A percentile compares a stretch with the other conserved stretches of the same genome.
Conservation (phyloP, 2,888 invertebrate genomes). For the Euspilapteryx auroguttella region DNA sequence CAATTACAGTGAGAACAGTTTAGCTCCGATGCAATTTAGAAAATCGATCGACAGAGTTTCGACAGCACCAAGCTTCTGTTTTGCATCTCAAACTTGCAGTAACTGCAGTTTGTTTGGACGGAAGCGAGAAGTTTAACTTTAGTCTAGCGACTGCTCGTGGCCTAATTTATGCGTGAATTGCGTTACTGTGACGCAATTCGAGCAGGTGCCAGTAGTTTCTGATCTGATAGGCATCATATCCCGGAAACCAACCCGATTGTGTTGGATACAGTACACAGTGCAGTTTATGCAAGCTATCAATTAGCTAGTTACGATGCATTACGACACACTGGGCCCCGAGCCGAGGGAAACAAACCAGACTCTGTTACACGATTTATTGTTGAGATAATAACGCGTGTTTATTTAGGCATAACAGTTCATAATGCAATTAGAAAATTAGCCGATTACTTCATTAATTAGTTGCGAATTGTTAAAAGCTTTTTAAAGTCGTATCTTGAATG, state of each 20-base stretch:
- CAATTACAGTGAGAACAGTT: too few species aligned
- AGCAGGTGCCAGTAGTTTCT: constrained; percentile 11
- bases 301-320: constrained; percentile 44
- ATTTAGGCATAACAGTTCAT: constrained; percentile 14
- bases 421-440: too few species aligned
- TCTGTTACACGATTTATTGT: constrained; percentile 21
- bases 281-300: constrained; percentile 50
- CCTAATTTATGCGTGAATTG: constrained; percentile 10
- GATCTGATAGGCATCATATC: constrained; percentile 21
- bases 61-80: constrained; percentile 1
- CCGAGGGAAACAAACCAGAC: constrained; percentile 25
- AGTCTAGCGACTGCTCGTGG: not conserved
- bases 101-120: not conserved
- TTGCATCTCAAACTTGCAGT: constrained; percentile 5
- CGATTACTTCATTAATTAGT: too few species aligned
- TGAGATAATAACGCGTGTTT: constrained; percentile 20
- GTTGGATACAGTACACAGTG: constrained; percentile 22
- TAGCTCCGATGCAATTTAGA: not conserved
- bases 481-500: too few species aligned
- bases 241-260: constrained; percentile 34
- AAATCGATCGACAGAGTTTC: constrained; percentile 1
- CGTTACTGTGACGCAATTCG: constrained; percentile 12
- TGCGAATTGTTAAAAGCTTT: too few species aligned
- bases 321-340: constrained; percentile 23
- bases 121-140: constrained; percentile 3